phyloP scores from a whole-genome alignment of 2,113 vertebrate species.

The Eretmochelys imbricata region DNA sequence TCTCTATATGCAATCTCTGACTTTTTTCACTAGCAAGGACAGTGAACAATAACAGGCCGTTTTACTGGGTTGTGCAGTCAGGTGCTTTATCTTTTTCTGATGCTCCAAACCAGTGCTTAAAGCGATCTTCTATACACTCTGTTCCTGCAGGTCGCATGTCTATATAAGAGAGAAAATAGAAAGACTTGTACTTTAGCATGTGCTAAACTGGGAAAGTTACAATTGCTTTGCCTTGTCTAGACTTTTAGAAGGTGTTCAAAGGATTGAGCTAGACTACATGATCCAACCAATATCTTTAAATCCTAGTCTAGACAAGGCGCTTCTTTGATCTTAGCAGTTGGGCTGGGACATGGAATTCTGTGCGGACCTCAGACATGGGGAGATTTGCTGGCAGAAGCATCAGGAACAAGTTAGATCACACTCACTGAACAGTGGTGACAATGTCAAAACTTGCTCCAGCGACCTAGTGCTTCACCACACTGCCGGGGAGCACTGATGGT shows the following conservation, averaged over 20 bases:
- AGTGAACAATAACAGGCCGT: not conserved
- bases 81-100: slow-evolving; percentile 36
- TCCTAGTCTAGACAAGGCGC: not conserved
- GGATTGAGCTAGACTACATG: not conserved
- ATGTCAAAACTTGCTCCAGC: not conserved
- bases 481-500: not conserved
- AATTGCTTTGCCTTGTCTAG: not conserved
- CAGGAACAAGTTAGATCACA: not conserved
- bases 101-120: slow-evolving; percentile 35
- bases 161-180: not conserved
- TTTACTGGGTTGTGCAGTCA: slow-evolving; percentile 64
- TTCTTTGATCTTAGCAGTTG: not conserved
- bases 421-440: not conserved
- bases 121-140: slow-evolving; percentile 12
- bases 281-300: not conserved
- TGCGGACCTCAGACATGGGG: not conserved
- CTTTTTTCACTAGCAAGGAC: not conserved
- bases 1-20: not conserved
- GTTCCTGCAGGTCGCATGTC: not conserved
- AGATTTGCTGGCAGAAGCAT: not conserved
- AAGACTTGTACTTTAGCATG: not conserved
- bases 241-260: not conserved
- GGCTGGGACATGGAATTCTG: not conserved
- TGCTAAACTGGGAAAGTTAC: not conserved
- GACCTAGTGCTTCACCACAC: not conserved